These are phyloP conservation scores for Peromyscus attwateri DNA, from an alignment of 2,797 vertebrate genomes.

Conservation along the genomic window DNA sequence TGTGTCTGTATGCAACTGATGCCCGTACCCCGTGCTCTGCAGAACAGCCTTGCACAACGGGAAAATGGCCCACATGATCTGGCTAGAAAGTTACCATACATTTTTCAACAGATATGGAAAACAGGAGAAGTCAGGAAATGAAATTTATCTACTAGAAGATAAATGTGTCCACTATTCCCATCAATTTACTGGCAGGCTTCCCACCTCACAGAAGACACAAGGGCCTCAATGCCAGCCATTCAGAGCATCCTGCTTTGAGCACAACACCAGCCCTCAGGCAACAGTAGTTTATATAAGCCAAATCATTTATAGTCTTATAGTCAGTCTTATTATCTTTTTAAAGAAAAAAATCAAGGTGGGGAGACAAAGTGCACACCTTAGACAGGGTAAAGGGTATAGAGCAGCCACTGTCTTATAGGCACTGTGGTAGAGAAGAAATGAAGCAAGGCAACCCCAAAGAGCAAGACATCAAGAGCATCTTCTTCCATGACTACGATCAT, in stretches of 20 bases:
- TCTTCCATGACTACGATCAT: background rate
- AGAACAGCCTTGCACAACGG: background rate
- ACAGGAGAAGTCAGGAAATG: background rate
- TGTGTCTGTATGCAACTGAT: background rate
- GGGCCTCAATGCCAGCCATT: background rate
- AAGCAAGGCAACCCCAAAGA: background rate
- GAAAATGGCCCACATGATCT: background rate
- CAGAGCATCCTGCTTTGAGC: background rate
- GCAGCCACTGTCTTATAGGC: background rate
- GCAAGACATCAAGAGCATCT: background rate
- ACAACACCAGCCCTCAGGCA: too few species aligned
- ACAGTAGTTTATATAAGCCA: background rate
- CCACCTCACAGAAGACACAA: background rate
- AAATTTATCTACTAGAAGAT: background rate
- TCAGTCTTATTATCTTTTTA: background rate
- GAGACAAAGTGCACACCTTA: background rate
- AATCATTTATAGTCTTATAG: background rate
- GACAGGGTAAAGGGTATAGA: background rate
- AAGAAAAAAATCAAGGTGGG: background rate
- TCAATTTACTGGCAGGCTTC: background rate
- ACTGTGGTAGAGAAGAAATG: background rate
- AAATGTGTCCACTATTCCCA: background rate
- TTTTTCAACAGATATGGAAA: slow-evolving; percentile 42
- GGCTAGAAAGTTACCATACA: background rate
- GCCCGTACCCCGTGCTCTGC: background rate